Conservation (phyloP, 2,888 invertebrate genomes). For the Mythimna lalbum region DNA sequence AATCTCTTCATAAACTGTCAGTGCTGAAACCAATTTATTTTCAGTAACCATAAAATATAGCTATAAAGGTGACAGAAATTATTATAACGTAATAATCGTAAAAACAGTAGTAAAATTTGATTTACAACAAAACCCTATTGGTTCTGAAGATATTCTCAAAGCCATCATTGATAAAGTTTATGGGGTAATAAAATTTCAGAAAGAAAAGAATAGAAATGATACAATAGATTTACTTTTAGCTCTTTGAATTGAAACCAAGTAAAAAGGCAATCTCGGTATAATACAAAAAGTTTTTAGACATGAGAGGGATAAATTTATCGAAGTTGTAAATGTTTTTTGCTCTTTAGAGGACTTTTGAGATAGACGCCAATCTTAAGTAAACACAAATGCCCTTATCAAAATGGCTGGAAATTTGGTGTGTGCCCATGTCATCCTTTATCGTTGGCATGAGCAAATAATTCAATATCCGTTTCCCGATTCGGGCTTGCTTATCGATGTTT, state of each 20-base stretch:
- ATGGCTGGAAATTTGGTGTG: constrained; percentile 61
- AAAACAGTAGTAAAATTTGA: constrained; percentile 52
- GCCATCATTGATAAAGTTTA: constrained; percentile 47
- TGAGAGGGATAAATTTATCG: constrained; percentile 8
- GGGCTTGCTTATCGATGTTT: constrained; percentile 38
- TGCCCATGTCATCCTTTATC: constrained; percentile 71
- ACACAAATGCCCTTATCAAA: constrained; percentile 58
- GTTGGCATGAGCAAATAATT: constrained; percentile 75
- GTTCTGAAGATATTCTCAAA: constrained; percentile 31
- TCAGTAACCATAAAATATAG: constrained; percentile 44
- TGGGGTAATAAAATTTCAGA: constrained; percentile 40
- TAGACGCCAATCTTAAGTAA: constrained; percentile 35
- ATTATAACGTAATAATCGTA: constrained; percentile 46
- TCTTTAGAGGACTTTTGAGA: constrained; percentile 24
- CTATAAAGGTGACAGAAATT: constrained; percentile 34
- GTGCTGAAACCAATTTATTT: constrained; percentile 16
- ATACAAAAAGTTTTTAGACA: constrained; percentile 7
- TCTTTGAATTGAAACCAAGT: constrained; percentile 23
- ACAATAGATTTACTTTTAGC: constrained; percentile 29
- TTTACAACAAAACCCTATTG: constrained; percentile 49
- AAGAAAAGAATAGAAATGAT: constrained; percentile 26
- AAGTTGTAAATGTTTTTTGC: constrained; percentile 33
- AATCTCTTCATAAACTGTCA: constrained; percentile 1
- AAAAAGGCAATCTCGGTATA: constrained; percentile 5
- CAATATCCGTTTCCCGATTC: constrained; percentile 56